These are phyloP conservation scores for Platycnemis pennipes DNA, from an alignment of 2,888 invertebrate genomes.

Conservation along the genomic window DNA sequence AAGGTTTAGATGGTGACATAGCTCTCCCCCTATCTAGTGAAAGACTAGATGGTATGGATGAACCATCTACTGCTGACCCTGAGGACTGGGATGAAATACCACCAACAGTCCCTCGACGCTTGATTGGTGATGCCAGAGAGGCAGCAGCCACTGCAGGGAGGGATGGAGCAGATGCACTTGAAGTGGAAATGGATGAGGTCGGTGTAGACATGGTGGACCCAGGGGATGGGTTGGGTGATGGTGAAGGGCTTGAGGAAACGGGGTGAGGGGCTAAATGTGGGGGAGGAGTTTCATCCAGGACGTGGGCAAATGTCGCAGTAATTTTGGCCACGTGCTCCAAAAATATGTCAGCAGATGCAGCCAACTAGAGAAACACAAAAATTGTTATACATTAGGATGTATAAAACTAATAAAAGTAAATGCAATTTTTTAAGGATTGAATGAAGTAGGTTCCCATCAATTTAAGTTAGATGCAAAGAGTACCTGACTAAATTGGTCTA, in stretches of 20 bases:
- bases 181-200: conserved; percentile 27
- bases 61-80: neutral
- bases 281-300: conserved; percentile 86
- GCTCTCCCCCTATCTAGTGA: conserved; percentile 56
- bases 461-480: too few species aligned
- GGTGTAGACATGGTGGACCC: conserved; percentile 29
- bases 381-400: conserved; percentile 6
- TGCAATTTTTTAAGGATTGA: too few species aligned
- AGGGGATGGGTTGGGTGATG: conserved; percentile 51
- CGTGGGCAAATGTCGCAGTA: conserved; percentile 87
- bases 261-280: conserved; percentile 81
- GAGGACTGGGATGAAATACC: conserved; percentile 30
- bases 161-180: conserved; percentile 51
- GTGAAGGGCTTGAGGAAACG: conserved; percentile 35
- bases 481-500: too few species aligned
- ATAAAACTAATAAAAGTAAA: neutral
- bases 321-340: conserved; percentile 86
- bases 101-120: conserved; percentile 69
- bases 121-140: conserved; percentile 71
- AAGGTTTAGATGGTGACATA: conserved; percentile 70
- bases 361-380: conserved; percentile 76
- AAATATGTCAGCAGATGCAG: conserved; percentile 83
- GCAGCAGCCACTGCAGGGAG: conserved; percentile 69
- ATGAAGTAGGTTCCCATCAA: too few species aligned
- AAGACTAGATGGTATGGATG: conserved; percentile 24